Evolutionary conservation across 2,888 invertebrate genomes (phyloP), one percentile per base, ranked within the genome.

Genomic region (Suillia variegata): DNA sequence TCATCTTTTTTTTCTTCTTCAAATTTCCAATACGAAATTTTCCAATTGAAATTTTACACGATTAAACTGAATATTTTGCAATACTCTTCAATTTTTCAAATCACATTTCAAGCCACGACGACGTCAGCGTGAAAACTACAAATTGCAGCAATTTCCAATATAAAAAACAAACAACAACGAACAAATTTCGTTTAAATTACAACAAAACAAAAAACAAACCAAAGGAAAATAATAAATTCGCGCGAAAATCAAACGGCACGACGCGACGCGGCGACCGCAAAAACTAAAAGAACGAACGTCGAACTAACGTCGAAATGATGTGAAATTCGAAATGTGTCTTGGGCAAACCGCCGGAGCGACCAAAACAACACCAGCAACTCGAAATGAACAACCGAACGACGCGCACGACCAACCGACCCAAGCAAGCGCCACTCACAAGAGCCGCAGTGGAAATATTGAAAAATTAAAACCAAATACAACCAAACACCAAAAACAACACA

Each of bases 251-350:
- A 38, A 8, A 38, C 38, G 17, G 45, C 38, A 38, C n/a, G 12
- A 21, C 33, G 20, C 17, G 20, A 50, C n/a, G 6, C 22, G 15
- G n/a, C 33, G 33, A 33, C 51, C 2, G 22, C 31, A 31, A n/a
- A n/a, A 33, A 17, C 13, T 8, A 20, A 20, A 2, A 33, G 17
- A 33, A 51, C 24, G 15, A 50, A 24, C 33, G 33, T 48, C 33
- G 48, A 42, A 38, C n/a, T 3, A 54, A 38, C 49, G 1, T 53
- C 52, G 20, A 47, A 24, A 33, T 48, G 34, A 56, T 59, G 56
- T 56, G 52, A 45, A 52, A 52, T 56, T 56, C 53, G 38, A 56
- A 56, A 60, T 56, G 49, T 50, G 52, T 56, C 52, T 60, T 52
- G 49, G 53, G 60, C 60, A 53, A 56, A 53, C 53, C 47, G 34